Conservation (phyloP, 1,140 invertebrate genomes). For the Drosophila santomea region DNA sequence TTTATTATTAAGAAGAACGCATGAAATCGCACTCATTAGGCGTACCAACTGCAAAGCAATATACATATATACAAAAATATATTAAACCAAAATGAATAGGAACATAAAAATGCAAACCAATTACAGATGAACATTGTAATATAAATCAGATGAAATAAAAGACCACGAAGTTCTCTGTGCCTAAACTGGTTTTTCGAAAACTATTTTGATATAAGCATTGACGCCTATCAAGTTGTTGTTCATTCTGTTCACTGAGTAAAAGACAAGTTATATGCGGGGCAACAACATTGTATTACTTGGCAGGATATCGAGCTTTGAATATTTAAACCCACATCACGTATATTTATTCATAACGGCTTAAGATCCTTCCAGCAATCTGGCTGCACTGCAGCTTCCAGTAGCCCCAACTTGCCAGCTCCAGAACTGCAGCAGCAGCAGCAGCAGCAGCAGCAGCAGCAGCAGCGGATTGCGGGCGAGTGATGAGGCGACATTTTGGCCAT, state of each 20-base stretch:
- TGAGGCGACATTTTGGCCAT: slow-evolving; percentile 64
- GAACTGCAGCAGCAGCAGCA: slow-evolving; percentile 16
- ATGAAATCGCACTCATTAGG: no score
- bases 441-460: slow-evolving; percentile 17
- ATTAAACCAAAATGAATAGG: no score
- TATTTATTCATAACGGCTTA: no score
- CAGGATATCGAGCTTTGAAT: not conserved
- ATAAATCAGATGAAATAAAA: no score
- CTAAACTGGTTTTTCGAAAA: no score
- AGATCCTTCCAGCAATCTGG: slow-evolving; percentile 4
- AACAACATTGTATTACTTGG: not conserved
- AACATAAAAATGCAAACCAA: no score
- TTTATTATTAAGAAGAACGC: slow-evolving; percentile 7
- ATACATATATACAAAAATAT: not conserved
- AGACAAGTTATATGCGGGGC: not conserved
- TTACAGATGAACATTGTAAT: no score
- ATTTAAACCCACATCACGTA: not conserved
- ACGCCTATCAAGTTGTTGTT: no score
- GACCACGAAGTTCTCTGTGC: no score
- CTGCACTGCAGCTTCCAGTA: slow-evolving; percentile 29
- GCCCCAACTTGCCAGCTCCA: slow-evolving; percentile 58
- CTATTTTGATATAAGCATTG: no score
- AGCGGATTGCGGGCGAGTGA: slow-evolving; percentile 19
- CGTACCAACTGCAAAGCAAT: not conserved
- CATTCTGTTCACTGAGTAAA: not conserved